phyloP scores from a whole-genome alignment of 2,888 invertebrate species.

The Scelioninae gen. 2 region DNA sequence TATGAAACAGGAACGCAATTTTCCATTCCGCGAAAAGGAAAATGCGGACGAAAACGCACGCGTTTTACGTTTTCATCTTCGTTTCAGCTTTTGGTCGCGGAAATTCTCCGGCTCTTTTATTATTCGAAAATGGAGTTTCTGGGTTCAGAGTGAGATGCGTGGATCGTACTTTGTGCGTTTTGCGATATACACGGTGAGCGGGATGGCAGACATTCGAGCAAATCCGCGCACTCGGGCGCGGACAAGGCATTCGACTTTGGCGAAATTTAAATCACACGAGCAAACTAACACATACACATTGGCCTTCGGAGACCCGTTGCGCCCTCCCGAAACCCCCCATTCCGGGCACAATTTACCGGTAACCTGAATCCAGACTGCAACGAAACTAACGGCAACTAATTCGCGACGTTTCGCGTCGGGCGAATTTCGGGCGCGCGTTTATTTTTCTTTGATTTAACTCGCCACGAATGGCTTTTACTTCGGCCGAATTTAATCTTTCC shows the following conservation, averaged over 20 bases:
- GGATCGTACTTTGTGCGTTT: slow-evolving; percentile 29
- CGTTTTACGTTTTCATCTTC: slow-evolving; percentile 21
- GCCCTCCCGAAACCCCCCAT: slow-evolving; percentile 8
- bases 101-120: slow-evolving; percentile 10
- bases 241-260: slow-evolving; percentile 25
- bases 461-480: background rate
- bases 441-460: slow-evolving; percentile 17
- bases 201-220: no score
- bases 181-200: slow-evolving; percentile 22
- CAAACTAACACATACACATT: background rate
- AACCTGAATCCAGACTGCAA: slow-evolving; percentile 16
- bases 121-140: slow-evolving; percentile 18
- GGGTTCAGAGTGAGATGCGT: slow-evolving; percentile 8
- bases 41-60: background rate
- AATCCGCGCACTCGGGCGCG: slow-evolving; percentile 58
- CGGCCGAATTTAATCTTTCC: background rate
- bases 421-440: slow-evolving; percentile 22
- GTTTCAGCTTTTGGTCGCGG: slow-evolving; percentile 19
- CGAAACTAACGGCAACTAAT: slow-evolving; percentile 30
- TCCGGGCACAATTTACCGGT: slow-evolving; percentile 14
- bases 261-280: slow-evolving; percentile 23
- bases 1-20: background rate
- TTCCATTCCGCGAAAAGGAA: no score
- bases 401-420: slow-evolving; percentile 20
- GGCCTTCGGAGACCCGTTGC: background rate